A percentile compares a stretch with the other conserved stretches of the same genome.
These are phyloP conservation scores for Sylvietta virens DNA, from an alignment of 2,113 vertebrate species.

Conservation along the genomic window DNA sequence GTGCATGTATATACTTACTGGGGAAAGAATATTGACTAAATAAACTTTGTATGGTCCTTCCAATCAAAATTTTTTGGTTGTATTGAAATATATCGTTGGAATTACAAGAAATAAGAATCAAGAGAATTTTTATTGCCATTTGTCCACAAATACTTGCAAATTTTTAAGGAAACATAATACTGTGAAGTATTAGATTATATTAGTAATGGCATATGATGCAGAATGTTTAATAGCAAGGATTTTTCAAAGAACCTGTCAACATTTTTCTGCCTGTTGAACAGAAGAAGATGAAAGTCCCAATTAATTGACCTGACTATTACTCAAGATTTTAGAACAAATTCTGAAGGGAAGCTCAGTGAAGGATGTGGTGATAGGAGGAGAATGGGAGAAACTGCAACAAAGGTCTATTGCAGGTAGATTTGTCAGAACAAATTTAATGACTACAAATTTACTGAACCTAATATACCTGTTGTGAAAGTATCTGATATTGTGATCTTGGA, in stretches of 20 bases:
- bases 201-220: background rate
- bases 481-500: background rate
- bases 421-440: background rate
- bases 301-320: background rate
- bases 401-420: background rate
- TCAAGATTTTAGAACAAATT: background rate
- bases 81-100: background rate
- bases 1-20: no score
- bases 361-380: background rate
- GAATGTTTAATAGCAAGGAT: background rate
- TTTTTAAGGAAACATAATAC: background rate
- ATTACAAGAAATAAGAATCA: background rate
- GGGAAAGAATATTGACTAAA: background rate
- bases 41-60: background rate
- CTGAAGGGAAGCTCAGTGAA: background rate
- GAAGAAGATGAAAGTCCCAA: background rate
- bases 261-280: background rate
- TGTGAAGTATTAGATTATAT: background rate
- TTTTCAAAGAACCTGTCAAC: background rate
- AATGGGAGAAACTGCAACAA: background rate
- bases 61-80: background rate
- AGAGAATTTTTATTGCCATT: background rate
- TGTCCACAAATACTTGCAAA: background rate
- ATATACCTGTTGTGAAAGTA: background rate
- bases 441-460: background rate